Conservation (phyloP, 2,797 vertebrate species). For the Podarcis siculus region DNA sequence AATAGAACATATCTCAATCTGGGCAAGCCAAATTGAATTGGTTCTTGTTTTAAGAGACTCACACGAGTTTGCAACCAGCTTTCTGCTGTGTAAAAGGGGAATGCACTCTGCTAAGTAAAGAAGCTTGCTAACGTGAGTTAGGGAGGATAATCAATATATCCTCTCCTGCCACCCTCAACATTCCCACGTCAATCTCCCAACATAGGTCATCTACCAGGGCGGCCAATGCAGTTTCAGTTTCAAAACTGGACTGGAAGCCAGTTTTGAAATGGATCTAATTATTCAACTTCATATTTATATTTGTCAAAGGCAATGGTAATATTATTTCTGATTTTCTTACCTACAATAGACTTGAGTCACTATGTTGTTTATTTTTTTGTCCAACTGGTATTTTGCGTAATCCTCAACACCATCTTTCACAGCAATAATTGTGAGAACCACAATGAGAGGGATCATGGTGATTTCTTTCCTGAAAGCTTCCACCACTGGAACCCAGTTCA, state of each 20-base stretch:
- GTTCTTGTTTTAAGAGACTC: too few relatives aligned
- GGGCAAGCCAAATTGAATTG: too few relatives aligned
- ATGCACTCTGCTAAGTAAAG: too few relatives aligned
- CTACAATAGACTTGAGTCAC: conserved; percentile 85
- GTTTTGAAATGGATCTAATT: not conserved
- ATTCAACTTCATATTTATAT: not conserved
- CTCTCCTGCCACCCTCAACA: too few relatives aligned
- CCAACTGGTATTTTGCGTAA: conserved; percentile 90
- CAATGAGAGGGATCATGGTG: conserved; percentile 92
- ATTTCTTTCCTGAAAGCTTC: conserved; percentile 98
- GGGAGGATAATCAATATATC: too few relatives aligned
- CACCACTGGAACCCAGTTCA: conserved; percentile 96
- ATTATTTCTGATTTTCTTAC: conserved; percentile 73
- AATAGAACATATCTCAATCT: too few relatives aligned
- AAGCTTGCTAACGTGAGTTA: too few relatives aligned
- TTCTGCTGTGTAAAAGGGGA: too few relatives aligned
- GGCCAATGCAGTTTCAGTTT: not conserved
- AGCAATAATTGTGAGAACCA: conserved; percentile 89
- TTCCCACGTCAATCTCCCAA: not conserved
- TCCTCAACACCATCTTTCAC: conserved; percentile 96
- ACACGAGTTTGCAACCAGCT: too few relatives aligned
- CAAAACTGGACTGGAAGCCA: not conserved
- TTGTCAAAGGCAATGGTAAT: not conserved
- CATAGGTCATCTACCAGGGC: not conserved
- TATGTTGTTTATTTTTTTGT: conserved; percentile 92